Conservation (phyloP, 2,113 vertebrate species). For the Larimichthys polyactis region DNA sequence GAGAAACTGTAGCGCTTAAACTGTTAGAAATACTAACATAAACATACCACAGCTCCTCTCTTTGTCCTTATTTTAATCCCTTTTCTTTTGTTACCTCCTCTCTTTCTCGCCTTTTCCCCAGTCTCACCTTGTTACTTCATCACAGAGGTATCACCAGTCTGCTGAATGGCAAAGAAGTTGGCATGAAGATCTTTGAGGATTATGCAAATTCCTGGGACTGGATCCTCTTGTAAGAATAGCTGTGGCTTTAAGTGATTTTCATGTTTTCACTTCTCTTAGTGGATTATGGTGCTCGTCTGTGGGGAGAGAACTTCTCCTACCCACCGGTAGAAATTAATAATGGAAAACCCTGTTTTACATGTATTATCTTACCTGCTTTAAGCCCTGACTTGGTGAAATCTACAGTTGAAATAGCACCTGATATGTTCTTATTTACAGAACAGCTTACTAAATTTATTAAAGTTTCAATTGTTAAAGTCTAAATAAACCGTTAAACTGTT, state of each 20-base stretch:
- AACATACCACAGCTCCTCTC: neutral
- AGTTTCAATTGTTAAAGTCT: neutral
- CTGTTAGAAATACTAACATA: conserved; percentile 1
- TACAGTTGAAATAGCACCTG: neutral
- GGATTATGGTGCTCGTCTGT: neutral
- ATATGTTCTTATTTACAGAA: neutral
- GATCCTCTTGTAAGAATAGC: conserved; percentile 93
- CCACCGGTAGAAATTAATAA: neutral
- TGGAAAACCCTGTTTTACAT: neutral
- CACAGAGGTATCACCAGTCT: conserved; percentile 89
- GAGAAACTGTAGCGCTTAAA: conserved; percentile 8
- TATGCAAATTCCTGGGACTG: conserved; percentile 94
- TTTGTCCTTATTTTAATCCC: neutral
- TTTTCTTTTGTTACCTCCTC: conserved; percentile 6
- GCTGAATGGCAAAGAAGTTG: conserved; percentile 89
- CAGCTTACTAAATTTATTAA: neutral
- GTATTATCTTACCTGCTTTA: neutral
- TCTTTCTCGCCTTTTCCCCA: conserved; percentile 9
- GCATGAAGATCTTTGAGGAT: conserved; percentile 95
- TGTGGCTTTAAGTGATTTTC: neutral
- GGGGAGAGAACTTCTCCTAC: neutral
- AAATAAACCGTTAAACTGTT: neutral
- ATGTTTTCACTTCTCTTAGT: neutral
- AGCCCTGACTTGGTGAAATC: neutral
- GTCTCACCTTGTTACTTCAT: conserved; percentile 25